Evolutionary conservation across 2,888 invertebrate genomes (phyloP), one percentile per base, ranked within the genome.

Genomic region (Standfussiana lucernea): DNA sequence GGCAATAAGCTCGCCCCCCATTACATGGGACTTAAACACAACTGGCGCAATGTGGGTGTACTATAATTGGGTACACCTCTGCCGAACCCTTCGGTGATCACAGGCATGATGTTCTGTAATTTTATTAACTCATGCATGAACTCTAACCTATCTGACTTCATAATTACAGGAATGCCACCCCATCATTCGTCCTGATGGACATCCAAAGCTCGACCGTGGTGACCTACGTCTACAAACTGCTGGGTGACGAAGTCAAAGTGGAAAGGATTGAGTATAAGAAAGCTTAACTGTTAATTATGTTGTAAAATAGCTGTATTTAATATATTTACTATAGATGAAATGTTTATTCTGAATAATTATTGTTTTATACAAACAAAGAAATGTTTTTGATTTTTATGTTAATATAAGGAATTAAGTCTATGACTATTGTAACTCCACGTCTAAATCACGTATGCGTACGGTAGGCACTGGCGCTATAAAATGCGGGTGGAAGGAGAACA

Each of bases 161-260:
- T 13, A 35, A 32, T 80, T 97, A 79, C 95, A 99, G 99, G 89
- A 97, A 97, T 73, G 98, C 99, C 45, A 98, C 98, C 72, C 99
- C 99, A 69, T 99, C 99, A 0, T 99, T 99, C 95, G 99, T 99
- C 2, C 97, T 99, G 75, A 99, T 99, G 98, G 99, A 99, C 94
- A 99, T 99, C 88, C 99, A 99, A 95, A 99, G 99, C 91, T 98
- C 99, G 0, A 99, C 99, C 4, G 99, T 99, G 35, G 99, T 99
- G 18, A 99, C 99, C 0, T 99, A 99, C 92, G 99, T 99, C 4
- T 99, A 99, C 96, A 99, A 99, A 93, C 97, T 99, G 70, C 98
- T 99, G 66, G 99, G 99, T 6, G 99, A 99, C 90, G 99, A 99
- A 94, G 99, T 99, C n/a, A 99, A 99, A 97, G 99, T 99, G 4